Base-by-base conservation (phyloP, 2,888 invertebrate genomes). In the Auanema sp. region DNA sequence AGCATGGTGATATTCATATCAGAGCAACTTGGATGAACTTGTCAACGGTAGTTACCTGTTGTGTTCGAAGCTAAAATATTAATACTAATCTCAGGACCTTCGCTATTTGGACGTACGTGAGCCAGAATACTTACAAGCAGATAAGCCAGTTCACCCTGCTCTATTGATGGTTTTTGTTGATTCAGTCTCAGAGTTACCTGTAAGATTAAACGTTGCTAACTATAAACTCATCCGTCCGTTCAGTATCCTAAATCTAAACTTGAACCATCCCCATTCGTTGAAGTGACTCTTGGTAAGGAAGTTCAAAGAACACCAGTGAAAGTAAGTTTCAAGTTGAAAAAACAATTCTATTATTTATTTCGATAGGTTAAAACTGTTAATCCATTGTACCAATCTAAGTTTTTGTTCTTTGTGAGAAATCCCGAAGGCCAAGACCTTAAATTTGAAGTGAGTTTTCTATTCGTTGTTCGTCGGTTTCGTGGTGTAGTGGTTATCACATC, bases 351-450 rank as follows among this genome's bases (percentile, higher is more conserved):
- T 14, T 11, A 40, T 12, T 11, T 54, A 23, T 18, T 12, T 33
- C 10, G 50, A 14, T 58, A 68, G 68, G 61, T 75, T 24, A 84
- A 92, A 73, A 92, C 91, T 0, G 91, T 90, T 73, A 90, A 92
- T 83, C 97, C 97, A 0, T 91, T 94, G 57, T 97, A 91, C 89
- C 95, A 96, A 85, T 91, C 93, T 84, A 93, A 93, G 8, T 93
- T 94, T 85, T 90, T 92, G 1, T 95, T 95, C 87, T 88, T 96
- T 44, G 91, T 96, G 2, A 89, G 90, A 74, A 92, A 96, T 87
- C 94, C 95, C 0, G 91, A 93, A 83, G 90, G 91, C 33, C 92
- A 95, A 83, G 89, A 90, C 14, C 84, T 97, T 18, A 90, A 91
- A 73, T 86, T 96, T 33, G 91, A 91, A 68, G 83, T 83, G 23